These are phyloP conservation scores for Leptoclinus maculatus DNA, from an alignment of 2,797 vertebrate species.

Conservation along the genomic window DNA sequence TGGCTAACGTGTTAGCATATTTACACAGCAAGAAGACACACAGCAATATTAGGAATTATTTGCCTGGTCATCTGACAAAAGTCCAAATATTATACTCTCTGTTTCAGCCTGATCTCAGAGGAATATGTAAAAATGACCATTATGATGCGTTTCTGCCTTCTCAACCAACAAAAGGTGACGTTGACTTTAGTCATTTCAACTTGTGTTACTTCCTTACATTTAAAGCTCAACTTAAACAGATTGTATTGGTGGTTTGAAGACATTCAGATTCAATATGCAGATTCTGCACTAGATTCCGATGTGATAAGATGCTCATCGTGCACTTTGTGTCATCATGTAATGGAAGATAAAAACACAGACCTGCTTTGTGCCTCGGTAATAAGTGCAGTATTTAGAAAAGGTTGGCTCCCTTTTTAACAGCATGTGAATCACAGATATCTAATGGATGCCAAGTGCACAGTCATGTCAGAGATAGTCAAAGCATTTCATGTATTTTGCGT, in stretches of 20 bases:
- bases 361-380: conserved; percentile 6
- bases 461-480: conserved; percentile 34
- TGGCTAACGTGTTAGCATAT: background rate
- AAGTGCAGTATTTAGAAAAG: conserved; percentile 10
- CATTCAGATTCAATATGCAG: background rate
- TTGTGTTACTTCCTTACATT: background rate
- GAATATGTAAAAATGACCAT: too few relatives aligned
- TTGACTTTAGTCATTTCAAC: background rate
- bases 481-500: background rate
- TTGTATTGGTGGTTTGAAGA: background rate
- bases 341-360: conserved; percentile 7
- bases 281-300: background rate
- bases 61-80: background rate
- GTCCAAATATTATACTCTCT: too few relatives aligned
- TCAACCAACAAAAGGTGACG: background rate
- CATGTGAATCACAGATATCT: conserved; percentile 23
- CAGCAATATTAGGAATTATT: background rate
- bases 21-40: background rate
- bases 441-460: conserved; percentile 31
- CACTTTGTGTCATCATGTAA: conserved; percentile 13
- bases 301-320: background rate
- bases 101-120: too few relatives aligned
- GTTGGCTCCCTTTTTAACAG: conserved; percentile 19
- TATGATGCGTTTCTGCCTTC: background rate
- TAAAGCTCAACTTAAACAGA: background rate